Base-by-base conservation (phyloP, 1,140 invertebrate species). In the Ips nitidus region DNA sequence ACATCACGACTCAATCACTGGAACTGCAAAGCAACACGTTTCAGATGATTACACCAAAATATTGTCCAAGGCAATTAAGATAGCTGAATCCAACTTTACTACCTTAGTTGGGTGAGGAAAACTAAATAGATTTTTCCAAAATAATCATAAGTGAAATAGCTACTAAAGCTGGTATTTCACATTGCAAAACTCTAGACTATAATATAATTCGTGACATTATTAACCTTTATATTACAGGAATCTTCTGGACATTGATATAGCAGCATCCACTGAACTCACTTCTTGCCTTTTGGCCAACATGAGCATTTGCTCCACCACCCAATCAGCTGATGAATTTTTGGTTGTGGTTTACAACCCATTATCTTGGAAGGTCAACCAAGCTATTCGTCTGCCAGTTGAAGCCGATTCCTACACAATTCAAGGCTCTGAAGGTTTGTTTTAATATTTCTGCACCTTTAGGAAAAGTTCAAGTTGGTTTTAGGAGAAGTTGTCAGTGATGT, bases 281-380 rank as follows among this genome's bases (percentile, higher is more conserved):
- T 71, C 69, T 4, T 77, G 76, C 50, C 61, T 74, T n/a, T 50
- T 74, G 43, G 75, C 90, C 1, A 95, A 90, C 63, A 85, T 88
- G 1, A 89, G 87, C 73, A 74, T 80, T 0, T 90, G 88, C 66
- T 72, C 71, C 78, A 74, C 84, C 8, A 85, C 88, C 1, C 91
- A 94, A 5, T 77, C 78, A 2, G 82, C 82, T 50, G 77, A 85
- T 66, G 78, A 86, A 65, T 88, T 91, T 75, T 76, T 88, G 3
- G 82, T 92, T 0, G 86, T 88, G 0, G 72, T 94, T 2, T 93
- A 94, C 77, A 98, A 98, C 81, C 92, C 94, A 0, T 74, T 91
- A 3, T 89, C 88, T 47, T 84, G 87, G 43, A 78, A 82, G 42
- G 82, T 90, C 0, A 82, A 84, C 7, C 81, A 85, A 55, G 88